Percentiles rank a stretch among this genome's conserved stretches.
These are phyloP conservation scores for Sebastes trivittatus DNA, from an alignment of 2,797 vertebrate species.

Conservation along the genomic window DNA sequence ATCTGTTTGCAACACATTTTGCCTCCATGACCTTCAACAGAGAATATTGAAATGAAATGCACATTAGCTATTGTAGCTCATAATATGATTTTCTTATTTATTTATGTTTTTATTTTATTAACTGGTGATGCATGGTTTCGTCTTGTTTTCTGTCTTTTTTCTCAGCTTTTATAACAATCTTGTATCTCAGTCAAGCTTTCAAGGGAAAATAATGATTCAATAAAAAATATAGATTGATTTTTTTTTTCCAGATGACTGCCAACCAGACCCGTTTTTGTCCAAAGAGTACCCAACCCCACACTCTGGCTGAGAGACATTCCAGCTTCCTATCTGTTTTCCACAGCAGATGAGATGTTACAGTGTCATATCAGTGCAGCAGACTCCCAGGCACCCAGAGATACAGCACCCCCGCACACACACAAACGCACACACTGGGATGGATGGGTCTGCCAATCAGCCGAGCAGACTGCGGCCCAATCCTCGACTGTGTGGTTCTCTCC, in stretches of 20 bases:
- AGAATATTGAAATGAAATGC: not conserved
- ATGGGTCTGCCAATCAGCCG: conserved; percentile 58
- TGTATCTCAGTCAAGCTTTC: not conserved
- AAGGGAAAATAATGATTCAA: not conserved
- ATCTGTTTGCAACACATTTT: not conserved
- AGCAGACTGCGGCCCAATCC: conserved; percentile 51
- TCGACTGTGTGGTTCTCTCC: conserved; percentile 43
- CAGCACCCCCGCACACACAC: conserved; percentile 2
- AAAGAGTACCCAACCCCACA: not conserved
- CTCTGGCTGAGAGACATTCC: conserved; percentile 9
- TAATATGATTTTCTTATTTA: not conserved
- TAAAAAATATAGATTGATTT: not conserved
- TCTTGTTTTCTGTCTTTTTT: not conserved
- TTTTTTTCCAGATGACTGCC: not conserved
- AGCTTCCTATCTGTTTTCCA: conserved; percentile 22
- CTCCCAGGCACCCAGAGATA: conserved; percentile 18
- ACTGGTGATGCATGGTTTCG: not conserved
- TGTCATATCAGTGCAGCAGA: conserved; percentile 35
- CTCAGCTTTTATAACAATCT: not conserved
- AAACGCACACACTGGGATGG: conserved; percentile 14
- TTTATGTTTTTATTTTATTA: not conserved
- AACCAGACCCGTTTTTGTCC: not conserved
- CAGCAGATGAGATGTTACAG: conserved; percentile 45
- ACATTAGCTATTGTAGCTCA: not conserved
- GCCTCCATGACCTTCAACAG: not conserved